A percentile compares a stretch with the other conserved stretches of the same genome.
phyloP scores from a whole-genome alignment of 2,888 invertebrate species.

The Resseliella maxima region DNA sequence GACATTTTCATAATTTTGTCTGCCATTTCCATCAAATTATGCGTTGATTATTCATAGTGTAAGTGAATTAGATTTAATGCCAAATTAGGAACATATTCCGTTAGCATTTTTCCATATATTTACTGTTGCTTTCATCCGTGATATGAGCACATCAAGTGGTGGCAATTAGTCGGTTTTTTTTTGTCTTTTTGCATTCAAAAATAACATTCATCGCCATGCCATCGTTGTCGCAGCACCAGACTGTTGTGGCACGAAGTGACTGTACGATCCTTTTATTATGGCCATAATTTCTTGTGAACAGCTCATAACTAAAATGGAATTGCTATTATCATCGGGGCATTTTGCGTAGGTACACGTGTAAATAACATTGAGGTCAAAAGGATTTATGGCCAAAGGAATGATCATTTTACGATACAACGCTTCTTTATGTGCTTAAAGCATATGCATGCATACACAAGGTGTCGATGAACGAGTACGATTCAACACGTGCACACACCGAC shows the following conservation, averaged over 20 bases:
- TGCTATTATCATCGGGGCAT: slow-evolving; percentile 47
- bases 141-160: neutral
- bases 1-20: too few relatives aligned
- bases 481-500: too few relatives aligned
- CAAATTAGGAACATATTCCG: too few relatives aligned
- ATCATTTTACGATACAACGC: slow-evolving; percentile 36
- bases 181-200: neutral
- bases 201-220: neutral
- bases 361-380: slow-evolving; percentile 41
- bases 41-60: too few relatives aligned
- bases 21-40: too few relatives aligned
- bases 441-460: neutral
- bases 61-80: too few relatives aligned
- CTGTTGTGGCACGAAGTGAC: neutral
- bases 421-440: neutral
- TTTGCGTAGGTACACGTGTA: slow-evolving; percentile 37
- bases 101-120: too few relatives aligned
- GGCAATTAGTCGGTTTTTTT: neutral
- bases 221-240: too few relatives aligned
- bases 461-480: too few relatives aligned
- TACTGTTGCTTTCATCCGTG: neutral
- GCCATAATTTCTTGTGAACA: neutral
- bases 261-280: neutral
- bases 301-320: slow-evolving; percentile 19
- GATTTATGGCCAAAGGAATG: slow-evolving; percentile 28